Percentiles rank a stretch among this genome's conserved stretches.
Evolutionary conservation across 2,888 invertebrate species (phyloP).

Genomic region (Phorcus lineatus): DNA sequence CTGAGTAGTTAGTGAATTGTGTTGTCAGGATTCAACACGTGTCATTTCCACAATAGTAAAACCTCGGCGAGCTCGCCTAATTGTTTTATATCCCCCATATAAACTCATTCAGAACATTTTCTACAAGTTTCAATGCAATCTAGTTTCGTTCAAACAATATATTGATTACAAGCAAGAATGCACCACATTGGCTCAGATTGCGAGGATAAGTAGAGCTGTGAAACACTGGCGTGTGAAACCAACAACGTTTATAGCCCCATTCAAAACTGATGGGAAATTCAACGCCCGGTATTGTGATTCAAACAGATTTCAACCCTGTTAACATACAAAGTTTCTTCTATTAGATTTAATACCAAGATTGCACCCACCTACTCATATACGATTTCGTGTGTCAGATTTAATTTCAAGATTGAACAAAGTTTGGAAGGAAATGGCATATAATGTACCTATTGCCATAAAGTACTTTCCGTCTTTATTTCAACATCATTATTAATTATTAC

Average conservation of each 20-base stretch:
- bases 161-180: constrained; percentile 13
- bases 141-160: background rate
- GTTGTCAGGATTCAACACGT: background rate
- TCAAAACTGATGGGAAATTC: background rate
- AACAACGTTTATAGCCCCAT: background rate
- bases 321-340: constrained; percentile 7
- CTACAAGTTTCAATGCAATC: constrained; percentile 3
- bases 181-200: background rate
- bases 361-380: background rate
- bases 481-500: too few species aligned
- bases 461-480: too few species aligned
- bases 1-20: background rate
- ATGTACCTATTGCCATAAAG: too few species aligned
- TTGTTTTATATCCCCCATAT: constrained; percentile 5
- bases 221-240: background rate
- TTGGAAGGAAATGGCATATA: background rate
- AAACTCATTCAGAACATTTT: background rate
- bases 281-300: background rate
- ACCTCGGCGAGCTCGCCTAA: background rate
- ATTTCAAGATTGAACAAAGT: background rate
- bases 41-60: background rate
- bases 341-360: background rate
- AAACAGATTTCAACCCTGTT: background rate
- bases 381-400: background rate
- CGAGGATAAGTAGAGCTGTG: background rate